Evolutionary conservation across 2,888 invertebrate genomes (phyloP).

Genomic region (Cheilosia pagana): DNA sequence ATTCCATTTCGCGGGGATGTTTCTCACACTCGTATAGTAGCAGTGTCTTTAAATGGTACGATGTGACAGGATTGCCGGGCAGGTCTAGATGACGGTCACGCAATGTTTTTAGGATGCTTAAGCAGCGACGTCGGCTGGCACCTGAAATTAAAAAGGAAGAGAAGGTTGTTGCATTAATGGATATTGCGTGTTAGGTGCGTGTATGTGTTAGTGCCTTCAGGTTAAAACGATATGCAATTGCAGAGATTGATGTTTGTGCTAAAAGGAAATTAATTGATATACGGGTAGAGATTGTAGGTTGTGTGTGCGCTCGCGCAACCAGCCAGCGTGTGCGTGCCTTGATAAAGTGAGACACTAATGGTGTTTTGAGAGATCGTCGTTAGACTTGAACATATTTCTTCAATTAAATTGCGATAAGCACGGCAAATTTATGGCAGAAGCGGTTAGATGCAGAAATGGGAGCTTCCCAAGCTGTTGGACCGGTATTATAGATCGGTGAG

Average conservation of each 20-base stretch:
- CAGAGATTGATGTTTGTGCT: conserved; percentile 68
- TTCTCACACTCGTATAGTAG: conserved; percentile 98
- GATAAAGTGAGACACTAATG: conserved; percentile 70
- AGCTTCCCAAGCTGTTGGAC: background rate
- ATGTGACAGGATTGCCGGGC: conserved; percentile 94
- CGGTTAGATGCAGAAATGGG: background rate
- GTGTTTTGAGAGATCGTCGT: conserved; percentile 28
- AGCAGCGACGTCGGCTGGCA: conserved; percentile 93
- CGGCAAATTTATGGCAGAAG: conserved; percentile 26
- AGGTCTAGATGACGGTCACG: conserved; percentile 95
- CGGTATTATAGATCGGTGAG: background rate
- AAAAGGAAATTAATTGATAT: conserved; percentile 74
- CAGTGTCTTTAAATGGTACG: conserved; percentile 95
- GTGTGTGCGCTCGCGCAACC: conserved; percentile 14
- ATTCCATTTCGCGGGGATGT: conserved; percentile 96
- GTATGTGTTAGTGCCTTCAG: conserved; percentile 25
- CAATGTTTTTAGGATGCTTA: conserved; percentile 95
- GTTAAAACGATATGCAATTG: conserved; percentile 50
- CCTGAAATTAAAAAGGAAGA: conserved; percentile 78
- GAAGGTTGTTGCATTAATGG: conserved; percentile 57
- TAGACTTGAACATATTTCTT: conserved; percentile 63
- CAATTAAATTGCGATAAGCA: conserved; percentile 63
- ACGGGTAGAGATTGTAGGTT: conserved; percentile 13
- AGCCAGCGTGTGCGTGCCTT: conserved; percentile 54
- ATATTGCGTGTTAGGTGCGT: conserved; percentile 64